Conservation (phyloP, 2,113 vertebrate species). For the Xiphophorus hellerii region DNA sequence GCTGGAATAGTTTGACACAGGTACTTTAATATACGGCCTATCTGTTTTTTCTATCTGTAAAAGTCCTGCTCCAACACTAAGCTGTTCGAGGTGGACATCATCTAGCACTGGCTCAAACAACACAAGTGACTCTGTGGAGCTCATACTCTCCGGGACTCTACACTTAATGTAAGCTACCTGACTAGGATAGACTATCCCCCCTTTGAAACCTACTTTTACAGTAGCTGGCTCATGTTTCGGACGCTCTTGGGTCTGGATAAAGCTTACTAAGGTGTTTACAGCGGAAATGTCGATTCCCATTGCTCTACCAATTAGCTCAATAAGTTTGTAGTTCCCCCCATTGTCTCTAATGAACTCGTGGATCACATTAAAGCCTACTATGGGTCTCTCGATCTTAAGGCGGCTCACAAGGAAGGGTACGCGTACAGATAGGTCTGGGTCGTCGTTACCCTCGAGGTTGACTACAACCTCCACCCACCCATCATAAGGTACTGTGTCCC, state of each 20-base stretch:
- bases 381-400: too few relatives aligned
- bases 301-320: not conserved
- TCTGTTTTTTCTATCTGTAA: not conserved
- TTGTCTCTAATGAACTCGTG: not conserved
- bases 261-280: not conserved
- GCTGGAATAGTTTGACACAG: not conserved
- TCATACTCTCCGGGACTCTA: not conserved
- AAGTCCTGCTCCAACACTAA: not conserved
- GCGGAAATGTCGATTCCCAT: not conserved
- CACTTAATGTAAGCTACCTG: constrained; percentile 5
- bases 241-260: not conserved
- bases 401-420: not conserved
- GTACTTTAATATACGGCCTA: not conserved
- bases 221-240: not conserved
- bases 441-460: not conserved
- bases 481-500: constrained; percentile 2
- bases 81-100: not conserved
- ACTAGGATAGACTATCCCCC: not conserved
- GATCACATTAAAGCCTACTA: too few relatives aligned
- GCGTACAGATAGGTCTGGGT: not conserved
- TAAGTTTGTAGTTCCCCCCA: not conserved
- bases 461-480: constrained; percentile 8
- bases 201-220: not conserved
- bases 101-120: not conserved
- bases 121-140: not conserved